These are phyloP conservation scores for Periplaneta americana DNA, from an alignment of 1,140 invertebrate genomes.

Conservation along the genomic window DNA sequence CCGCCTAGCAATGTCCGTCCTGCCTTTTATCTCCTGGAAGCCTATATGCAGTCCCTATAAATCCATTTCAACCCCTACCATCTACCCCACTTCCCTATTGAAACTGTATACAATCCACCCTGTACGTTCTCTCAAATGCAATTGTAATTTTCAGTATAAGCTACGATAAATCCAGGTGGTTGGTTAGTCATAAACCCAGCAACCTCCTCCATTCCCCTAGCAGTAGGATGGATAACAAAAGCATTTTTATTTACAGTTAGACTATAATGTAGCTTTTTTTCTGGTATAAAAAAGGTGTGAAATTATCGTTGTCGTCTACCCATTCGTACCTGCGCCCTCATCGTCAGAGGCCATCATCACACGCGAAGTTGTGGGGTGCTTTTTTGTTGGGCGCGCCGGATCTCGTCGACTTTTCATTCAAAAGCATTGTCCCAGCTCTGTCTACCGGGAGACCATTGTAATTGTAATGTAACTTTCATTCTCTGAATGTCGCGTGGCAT, in stretches of 20 bases:
- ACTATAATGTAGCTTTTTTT: not conserved
- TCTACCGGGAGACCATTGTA: not conserved
- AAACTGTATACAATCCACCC: conserved; percentile 10
- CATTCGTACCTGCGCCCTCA: not conserved
- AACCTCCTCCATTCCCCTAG: not conserved
- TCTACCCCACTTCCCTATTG: conserved; percentile 3
- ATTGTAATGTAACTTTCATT: not conserved
- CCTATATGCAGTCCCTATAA: conserved; percentile 2
- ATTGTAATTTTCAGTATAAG: conserved; percentile 9
- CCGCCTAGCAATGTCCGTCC: not conserved
- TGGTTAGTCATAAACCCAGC: not conserved
- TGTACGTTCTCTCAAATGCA: conserved; percentile 7
- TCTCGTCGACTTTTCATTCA: not conserved
- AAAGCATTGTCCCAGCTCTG: not conserved
- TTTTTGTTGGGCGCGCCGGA: not conserved
- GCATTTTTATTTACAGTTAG: not conserved
- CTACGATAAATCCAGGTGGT: conserved; percentile 13
- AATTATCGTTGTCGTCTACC: not conserved
- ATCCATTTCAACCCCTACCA: conserved; percentile 11
- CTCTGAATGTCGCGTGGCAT: too few species aligned
- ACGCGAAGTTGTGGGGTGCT: not conserved
- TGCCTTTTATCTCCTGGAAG: not conserved
- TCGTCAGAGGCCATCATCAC: too few species aligned
- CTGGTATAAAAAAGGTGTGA: not conserved
- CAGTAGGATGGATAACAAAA: not conserved